Evolutionary conservation across 2,113 vertebrate species (phyloP).

Genomic region (Bubo blakistoni): DNA sequence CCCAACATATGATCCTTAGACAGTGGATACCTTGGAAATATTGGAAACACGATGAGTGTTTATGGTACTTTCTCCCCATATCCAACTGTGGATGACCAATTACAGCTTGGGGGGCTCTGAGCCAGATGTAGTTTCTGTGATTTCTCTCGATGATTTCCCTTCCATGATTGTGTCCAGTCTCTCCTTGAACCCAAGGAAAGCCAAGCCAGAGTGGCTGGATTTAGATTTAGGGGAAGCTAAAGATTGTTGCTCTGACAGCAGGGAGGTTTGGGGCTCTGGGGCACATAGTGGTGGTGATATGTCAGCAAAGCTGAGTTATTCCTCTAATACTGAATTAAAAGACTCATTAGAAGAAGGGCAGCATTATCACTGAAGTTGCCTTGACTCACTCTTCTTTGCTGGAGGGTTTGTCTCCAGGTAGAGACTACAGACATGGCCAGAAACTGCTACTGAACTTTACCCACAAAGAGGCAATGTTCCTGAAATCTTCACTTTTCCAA

Average conservation of each 20-base stretch:
- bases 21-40: not conserved
- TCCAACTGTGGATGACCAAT: not conserved
- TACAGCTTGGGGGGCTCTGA: not conserved
- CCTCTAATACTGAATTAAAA: not conserved
- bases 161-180: not conserved
- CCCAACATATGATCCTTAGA: not conserved
- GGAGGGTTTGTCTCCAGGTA: not conserved
- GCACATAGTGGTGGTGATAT: accelerated
- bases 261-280: not conserved
- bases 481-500: not conserved
- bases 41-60: not conserved
- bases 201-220: not conserved
- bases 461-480: not conserved
- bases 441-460: not conserved
- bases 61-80: not conserved
- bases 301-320: not conserved
- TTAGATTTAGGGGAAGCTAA: not conserved
- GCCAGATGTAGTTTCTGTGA: not conserved
- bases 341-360: not conserved
- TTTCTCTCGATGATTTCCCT: not conserved
- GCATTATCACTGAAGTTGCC: not conserved
- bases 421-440: not conserved
- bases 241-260: not conserved
- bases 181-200: not conserved
- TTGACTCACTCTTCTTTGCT: not conserved